Conservation (phyloP, 2,888 invertebrate genomes). For the Cantharis lateralis region DNA sequence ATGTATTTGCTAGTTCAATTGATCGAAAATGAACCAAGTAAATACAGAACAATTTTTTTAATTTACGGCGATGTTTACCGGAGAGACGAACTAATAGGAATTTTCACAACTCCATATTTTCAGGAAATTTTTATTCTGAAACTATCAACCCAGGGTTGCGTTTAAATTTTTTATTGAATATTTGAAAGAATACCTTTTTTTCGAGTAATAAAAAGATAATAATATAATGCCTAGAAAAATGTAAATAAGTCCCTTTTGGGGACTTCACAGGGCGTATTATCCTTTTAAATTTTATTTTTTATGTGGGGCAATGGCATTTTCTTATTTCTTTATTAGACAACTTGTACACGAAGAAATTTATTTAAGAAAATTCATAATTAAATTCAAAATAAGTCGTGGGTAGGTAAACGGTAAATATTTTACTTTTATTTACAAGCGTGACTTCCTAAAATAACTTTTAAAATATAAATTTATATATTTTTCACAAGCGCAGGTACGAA, state of each 20-base stretch:
- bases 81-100: too few relatives aligned
- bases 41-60: too few relatives aligned
- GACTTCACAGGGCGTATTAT: neutral
- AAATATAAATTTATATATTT: neutral
- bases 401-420: neutral
- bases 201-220: too few relatives aligned
- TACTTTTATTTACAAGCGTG: neutral
- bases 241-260: neutral
- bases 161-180: neutral
- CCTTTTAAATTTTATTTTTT: neutral
- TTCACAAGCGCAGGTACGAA: neutral
- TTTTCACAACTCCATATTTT: too few relatives aligned
- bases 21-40: too few relatives aligned
- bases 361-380: neutral
- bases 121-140: too few relatives aligned
- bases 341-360: neutral
- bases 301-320: neutral
- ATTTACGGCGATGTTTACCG: too few relatives aligned
- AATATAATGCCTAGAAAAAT: neutral
- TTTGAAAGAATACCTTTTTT: neutral
- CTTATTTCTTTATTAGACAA: neutral
- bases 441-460: neutral
- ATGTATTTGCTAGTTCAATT: too few relatives aligned
- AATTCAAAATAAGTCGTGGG: neutral
- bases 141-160: too few relatives aligned